Conservation (phyloP, 2,888 invertebrate genomes). For the Lithophane leautieri region DNA sequence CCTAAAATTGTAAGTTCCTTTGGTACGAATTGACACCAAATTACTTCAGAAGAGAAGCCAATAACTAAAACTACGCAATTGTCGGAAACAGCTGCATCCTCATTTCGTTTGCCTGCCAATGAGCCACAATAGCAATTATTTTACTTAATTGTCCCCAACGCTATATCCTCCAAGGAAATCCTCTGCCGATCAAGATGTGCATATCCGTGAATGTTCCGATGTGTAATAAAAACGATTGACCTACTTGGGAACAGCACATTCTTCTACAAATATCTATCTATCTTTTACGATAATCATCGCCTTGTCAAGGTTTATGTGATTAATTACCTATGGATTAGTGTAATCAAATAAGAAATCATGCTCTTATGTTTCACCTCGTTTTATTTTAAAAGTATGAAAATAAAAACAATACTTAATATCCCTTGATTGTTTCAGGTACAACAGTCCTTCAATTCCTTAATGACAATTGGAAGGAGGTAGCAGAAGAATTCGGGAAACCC, state of each 20-base stretch:
- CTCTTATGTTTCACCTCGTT: not conserved
- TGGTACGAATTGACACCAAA: slow-evolving; percentile 1
- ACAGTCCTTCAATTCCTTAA: slow-evolving; percentile 84
- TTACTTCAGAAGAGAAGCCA: not conserved
- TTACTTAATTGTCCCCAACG: slow-evolving; percentile 38
- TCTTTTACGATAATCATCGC: slow-evolving; percentile 12
- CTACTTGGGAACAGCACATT: slow-evolving; percentile 13
- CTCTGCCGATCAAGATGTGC: slow-evolving; percentile 44
- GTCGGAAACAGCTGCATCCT: slow-evolving; percentile 25
- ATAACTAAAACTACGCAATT: slow-evolving; percentile 7
- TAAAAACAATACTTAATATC: not conserved
- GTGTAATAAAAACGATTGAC: slow-evolving; percentile 38
- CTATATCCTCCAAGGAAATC: slow-evolving; percentile 50
- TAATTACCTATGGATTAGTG: slow-evolving; percentile 17
- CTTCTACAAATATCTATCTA: not conserved
- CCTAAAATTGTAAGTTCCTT: not conserved
- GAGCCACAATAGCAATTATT: slow-evolving; percentile 36
- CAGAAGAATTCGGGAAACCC: slow-evolving; percentile 86
- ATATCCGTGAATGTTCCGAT: slow-evolving; percentile 30
- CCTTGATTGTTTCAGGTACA: slow-evolving; percentile 76
- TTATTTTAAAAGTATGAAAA: not conserved
- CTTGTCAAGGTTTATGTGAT: slow-evolving; percentile 20
- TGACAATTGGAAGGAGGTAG: slow-evolving; percentile 84
- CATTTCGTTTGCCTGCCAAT: slow-evolving; percentile 22
- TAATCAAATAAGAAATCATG: slow-evolving; percentile 1